Conservation (phyloP, 1,140 invertebrate genomes). For the Pseudoatta argentina region DNA sequence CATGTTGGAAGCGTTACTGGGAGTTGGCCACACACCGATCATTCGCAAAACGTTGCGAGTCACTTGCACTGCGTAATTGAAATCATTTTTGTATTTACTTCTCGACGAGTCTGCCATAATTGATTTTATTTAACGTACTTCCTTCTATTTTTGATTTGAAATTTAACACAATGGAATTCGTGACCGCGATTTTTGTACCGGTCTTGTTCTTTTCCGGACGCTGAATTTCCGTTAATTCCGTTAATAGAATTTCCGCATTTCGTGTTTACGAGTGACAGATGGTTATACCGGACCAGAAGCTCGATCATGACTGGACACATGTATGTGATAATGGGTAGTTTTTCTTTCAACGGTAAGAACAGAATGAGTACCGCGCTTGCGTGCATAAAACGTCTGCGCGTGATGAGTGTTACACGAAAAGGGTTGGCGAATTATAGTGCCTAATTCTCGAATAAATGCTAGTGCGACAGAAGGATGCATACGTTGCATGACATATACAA, state of each 20-base stretch:
- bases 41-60: slow-evolving; percentile 37
- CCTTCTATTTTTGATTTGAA: not conserved
- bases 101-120: not conserved
- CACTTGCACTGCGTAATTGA: slow-evolving; percentile 32
- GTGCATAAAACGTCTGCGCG: slow-evolving; percentile 32
- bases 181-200: not conserved
- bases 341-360: not conserved
- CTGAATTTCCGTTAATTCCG: not conserved
- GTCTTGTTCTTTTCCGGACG: not conserved
- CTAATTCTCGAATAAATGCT: not conserved
- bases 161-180: not conserved
- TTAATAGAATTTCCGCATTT: slow-evolving; percentile 5
- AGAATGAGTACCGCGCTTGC: slow-evolving; percentile 20
- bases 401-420: slow-evolving; percentile 16
- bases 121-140: not conserved
- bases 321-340: slow-evolving; percentile 5
- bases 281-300: not conserved
- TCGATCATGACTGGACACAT: slow-evolving; percentile 37
- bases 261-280: not conserved
- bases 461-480: not conserved
- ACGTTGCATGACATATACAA: not conserved
- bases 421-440: slow-evolving; percentile 16
- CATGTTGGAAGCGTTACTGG: not conserved
- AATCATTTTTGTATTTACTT: not conserved
- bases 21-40: slow-evolving; percentile 66